Evolutionary conservation across 2,888 invertebrate genomes (phyloP), one percentile per base, ranked within the genome.

Genomic region (Oscheius sp.): DNA sequence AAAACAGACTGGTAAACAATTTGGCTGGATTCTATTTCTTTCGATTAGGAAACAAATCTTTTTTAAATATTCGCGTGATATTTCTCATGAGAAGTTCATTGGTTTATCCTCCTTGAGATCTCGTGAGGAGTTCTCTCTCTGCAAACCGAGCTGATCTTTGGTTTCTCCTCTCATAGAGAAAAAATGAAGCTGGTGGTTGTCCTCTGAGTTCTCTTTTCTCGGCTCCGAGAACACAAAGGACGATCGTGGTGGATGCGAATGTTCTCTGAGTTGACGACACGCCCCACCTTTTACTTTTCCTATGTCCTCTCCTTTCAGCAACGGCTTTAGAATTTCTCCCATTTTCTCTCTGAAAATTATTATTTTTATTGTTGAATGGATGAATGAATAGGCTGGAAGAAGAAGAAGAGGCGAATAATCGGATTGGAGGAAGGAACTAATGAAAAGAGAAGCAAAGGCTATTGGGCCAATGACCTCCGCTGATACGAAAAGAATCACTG

Each of bases 311-410:
- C 8, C 17, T n/a, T 42, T 61, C 61, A 45, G 61, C 61, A 61
- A 29, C 45, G 61, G 61, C 61, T 61, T 61, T 45, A 61, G 61
- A 61, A 61, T 61, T 29, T 61, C 61, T 15, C 61, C 61, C 61
- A 61, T 61, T 20, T 42, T n/a, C n/a, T n/a, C n/a, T n/a, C n/a
- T n/a, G n/a, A n/a, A 42, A 27, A 42, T 27, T 45, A 27, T 45
- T 29, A 25, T 42, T 42, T 45, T n/a, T 27, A 10, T 61, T 61
- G 1, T 45, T 25, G 17, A 15, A 17, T 6, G 34, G 34, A n/a
- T 25, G 17, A 15, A 17, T 6, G 34, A 55, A n/a, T 8, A 10
- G 29, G 46, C n/a, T 12, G 20, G 6, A 46, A 33, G 53, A n/a
- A 3, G 33, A 31, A 53, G 20, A 48, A 23, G 12, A 17, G 20